Evolutionary conservation across 1,140 invertebrate species (phyloP).

Genomic region (Bombus picipes): DNA sequence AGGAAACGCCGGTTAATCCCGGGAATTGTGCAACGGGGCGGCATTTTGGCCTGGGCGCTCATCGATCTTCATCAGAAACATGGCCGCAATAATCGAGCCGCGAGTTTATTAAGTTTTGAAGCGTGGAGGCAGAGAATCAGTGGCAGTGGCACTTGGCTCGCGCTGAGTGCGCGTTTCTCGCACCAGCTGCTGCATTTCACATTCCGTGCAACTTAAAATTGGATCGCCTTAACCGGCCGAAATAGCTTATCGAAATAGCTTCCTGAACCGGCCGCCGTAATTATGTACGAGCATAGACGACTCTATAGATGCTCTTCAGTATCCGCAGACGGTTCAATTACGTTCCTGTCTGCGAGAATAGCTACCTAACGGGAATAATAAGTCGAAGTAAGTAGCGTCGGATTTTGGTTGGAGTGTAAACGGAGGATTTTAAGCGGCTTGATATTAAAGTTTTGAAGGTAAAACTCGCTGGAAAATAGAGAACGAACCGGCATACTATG

Average conservation of each 20-base stretch:
- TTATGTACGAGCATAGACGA: constrained; percentile 2
- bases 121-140: constrained; percentile 10
- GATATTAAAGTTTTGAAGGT: constrained; percentile 31
- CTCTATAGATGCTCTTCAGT: neutral
- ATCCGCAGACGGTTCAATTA: neutral
- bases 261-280: constrained; percentile 6
- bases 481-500: neutral
- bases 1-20: constrained; percentile 16
- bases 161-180: constrained; percentile 42
- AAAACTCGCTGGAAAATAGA: neutral
- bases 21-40: neutral
- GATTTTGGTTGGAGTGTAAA: neutral
- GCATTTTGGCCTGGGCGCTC: neutral
- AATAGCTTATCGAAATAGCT: constrained; percentile 20
- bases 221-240: constrained; percentile 38
- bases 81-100: constrained; percentile 45
- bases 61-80: constrained; percentile 40
- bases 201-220: constrained; percentile 45
- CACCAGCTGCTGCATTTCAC: constrained; percentile 44
- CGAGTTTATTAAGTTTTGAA: constrained; percentile 47
- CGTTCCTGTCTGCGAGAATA: neutral
- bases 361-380: neutral
- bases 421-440: neutral
- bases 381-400: neutral
- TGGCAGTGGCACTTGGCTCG: constrained; percentile 39